Base-by-base conservation (phyloP, 2,797 vertebrate genomes). In the Epinephelus coioides region DNA sequence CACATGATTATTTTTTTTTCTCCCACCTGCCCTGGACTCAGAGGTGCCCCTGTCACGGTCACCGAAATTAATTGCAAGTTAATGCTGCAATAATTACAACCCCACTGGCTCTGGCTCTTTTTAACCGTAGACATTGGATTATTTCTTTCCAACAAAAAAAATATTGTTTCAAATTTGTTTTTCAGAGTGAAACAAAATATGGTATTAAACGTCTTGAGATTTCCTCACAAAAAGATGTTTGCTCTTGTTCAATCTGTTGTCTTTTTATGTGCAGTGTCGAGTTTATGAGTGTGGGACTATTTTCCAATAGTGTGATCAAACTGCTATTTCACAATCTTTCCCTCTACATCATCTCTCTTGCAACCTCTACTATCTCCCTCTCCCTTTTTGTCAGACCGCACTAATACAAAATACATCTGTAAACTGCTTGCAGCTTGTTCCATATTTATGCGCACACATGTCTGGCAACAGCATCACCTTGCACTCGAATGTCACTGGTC, bases 11-110 rank as follows among this genome's bases (percentile, higher is more conserved):
- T 76, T 47, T 34, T 47, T 34, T 49, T 76, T 62, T 30, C 44
- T 57, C 40, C 19, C 25, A 70, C 76, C 50, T 74, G 53, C 61
- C 15, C 51, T 64, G 50, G 53, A 81, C 69, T 77, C 61, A 27
- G 47, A 74, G 53, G 50, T 75, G 72, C 9, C 55, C 44, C 77
- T 76, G 70, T 47, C 80, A 70, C 40, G 34, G 73, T 19, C 59
- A 64, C 63, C 51, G 50, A 81, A 86, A 84, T 86, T 70, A 89
- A 86, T 88, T 81, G 65, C 87, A 76, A 83, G 82, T 84, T 88
- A 86, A 90, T 92, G 89, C 82, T 8, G 8, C 34, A 66, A 79
- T 55, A 77, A 38, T 71, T 79, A 60, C 38, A 65, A 68, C 47
- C 34, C 61, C 61, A 46, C 19, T 21, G 27, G 38, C 80, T 59